These are phyloP conservation scores for Ypsolopha scabrella DNA, from an alignment of 2,888 invertebrate species.

Conservation along the genomic window DNA sequence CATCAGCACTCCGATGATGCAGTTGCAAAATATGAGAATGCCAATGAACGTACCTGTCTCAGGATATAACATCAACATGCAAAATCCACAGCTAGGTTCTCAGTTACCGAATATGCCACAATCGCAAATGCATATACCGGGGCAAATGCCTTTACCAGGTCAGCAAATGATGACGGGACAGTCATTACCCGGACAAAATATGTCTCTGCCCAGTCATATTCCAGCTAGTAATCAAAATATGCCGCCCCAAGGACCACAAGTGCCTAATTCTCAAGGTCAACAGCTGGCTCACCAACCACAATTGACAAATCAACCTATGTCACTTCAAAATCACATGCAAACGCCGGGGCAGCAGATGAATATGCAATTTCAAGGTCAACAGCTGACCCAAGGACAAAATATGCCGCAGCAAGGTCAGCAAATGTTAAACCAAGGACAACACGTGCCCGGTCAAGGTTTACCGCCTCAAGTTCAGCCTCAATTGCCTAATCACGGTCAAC, in stretches of 20 bases:
- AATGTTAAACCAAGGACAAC: constrained; percentile 27
- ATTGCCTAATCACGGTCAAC: constrained; percentile 13
- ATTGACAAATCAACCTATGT: constrained; percentile 1
- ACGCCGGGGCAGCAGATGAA: not conserved
- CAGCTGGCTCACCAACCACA: constrained; percentile 18
- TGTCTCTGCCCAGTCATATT: constrained; percentile 20
- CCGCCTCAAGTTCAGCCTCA: constrained; percentile 15
- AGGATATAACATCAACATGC: constrained; percentile 12
- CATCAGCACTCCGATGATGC: constrained; percentile 43
- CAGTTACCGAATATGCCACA: constrained; percentile 26
- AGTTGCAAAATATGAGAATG: constrained; percentile 57
- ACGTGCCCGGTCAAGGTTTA: constrained; percentile 24
- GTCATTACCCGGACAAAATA: constrained; percentile 20
- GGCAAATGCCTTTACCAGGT: constrained; percentile 15
- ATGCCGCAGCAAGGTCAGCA: constrained; percentile 25
- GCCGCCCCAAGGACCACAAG: constrained; percentile 23
- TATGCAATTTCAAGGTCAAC: not conserved
- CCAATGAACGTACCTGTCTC: constrained; percentile 18
- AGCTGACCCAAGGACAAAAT: constrained; percentile 13
- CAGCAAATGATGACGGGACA: constrained; percentile 9
- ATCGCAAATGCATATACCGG: constrained; percentile 26
- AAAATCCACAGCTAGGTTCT: constrained; percentile 28
- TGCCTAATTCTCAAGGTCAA: constrained; percentile 26
- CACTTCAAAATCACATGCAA: constrained; percentile 1
- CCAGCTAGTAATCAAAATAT: constrained; percentile 25